A percentile compares a stretch with the other conserved stretches of the same genome.
These are phyloP conservation scores for Caracal caracal DNA, from an alignment of 2,113 vertebrate genomes.

Conservation along the genomic window DNA sequence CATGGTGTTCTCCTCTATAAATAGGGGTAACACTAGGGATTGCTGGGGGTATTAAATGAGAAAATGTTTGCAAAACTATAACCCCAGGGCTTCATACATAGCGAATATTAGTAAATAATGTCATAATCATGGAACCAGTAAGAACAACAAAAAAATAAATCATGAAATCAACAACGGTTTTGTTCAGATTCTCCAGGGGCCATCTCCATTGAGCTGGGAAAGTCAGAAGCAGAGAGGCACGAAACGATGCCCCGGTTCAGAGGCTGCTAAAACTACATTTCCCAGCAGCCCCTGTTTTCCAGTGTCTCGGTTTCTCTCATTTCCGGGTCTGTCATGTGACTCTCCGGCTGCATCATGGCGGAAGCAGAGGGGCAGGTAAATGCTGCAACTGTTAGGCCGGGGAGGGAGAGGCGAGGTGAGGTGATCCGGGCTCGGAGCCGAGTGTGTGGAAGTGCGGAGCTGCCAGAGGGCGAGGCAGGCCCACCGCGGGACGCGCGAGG, in stretches of 20 bases:
- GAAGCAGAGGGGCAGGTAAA: slow-evolving; percentile 92
- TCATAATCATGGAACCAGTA: background rate
- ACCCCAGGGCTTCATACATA: background rate
- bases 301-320: rapidly evolving
- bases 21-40: background rate
- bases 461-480: background rate
- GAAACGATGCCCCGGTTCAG: rapidly evolving
- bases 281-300: background rate
- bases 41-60: background rate
- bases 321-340: slow-evolving; percentile 88
- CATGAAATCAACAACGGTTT: background rate
- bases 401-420: rapidly evolving
- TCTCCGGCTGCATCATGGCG: slow-evolving; percentile 86
- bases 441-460: background rate
- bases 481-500: background rate
- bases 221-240: background rate
- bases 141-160: background rate
- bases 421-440: too few relatives aligned
- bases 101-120: background rate
- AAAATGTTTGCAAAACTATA: background rate
- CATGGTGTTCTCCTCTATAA: background rate
- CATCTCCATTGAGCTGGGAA: background rate
- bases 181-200: background rate
- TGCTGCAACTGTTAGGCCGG: background rate
- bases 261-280: slow-evolving; percentile 78